Conservation (phyloP, 2,113 vertebrate genomes). For the Zosterops pallidus region DNA sequence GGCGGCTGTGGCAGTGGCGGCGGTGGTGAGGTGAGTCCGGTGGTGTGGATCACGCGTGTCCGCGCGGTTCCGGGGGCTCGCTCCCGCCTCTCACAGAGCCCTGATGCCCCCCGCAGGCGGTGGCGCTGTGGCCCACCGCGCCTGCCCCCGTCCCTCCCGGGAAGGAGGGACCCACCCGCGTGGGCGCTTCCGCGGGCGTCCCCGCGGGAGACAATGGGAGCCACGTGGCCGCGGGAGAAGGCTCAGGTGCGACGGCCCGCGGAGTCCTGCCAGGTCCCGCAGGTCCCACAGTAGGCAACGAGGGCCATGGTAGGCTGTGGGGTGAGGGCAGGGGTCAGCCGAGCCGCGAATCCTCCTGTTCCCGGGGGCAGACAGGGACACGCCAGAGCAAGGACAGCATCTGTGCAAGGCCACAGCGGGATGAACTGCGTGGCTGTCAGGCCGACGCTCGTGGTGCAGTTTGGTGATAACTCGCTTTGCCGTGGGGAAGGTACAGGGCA, state of each 20-base stretch:
- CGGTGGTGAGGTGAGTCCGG: neutral
- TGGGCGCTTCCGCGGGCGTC: neutral
- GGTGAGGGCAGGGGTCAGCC: neutral
- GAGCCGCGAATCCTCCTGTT: neutral
- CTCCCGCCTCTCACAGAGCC: neutral
- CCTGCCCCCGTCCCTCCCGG: neutral
- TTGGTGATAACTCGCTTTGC: neutral
- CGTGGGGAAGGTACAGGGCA: neutral
- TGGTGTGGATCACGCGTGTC: neutral
- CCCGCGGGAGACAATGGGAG: slow-evolving; percentile 14
- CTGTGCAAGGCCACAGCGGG: neutral
- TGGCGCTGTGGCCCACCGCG: neutral
- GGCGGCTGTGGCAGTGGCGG: too few species aligned
- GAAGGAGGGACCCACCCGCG: neutral
- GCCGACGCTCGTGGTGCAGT: too few species aligned
- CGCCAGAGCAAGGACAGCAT: neutral
- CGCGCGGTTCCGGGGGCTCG: neutral
- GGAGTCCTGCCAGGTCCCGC: neutral
- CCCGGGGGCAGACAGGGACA: neutral
- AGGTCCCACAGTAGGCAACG: fast-evolving
- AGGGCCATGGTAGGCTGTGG: neutral
- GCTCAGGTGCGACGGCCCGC: neutral
- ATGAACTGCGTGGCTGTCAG: neutral
- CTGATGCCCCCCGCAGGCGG: too few species aligned
- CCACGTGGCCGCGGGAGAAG: neutral